Base-by-base conservation (phyloP, 2,113 vertebrate species). In the Mormyrus lacerda region DNA sequence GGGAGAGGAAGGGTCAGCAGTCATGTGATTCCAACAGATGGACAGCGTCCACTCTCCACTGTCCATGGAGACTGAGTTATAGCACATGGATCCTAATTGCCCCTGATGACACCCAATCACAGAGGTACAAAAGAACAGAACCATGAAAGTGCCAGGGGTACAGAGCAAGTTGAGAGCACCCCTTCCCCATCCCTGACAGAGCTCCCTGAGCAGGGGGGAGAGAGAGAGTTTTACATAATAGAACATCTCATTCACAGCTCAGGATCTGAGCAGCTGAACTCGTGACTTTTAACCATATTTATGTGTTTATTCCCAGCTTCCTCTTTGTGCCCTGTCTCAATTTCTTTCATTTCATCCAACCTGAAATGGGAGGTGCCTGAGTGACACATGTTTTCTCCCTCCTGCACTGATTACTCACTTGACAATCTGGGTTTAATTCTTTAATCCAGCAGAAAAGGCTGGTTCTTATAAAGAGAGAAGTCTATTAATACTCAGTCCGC, bases 401-500 rank as follows among this genome's bases (percentile, higher is more conserved):
- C 42, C 51, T 35, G 47, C 31, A 53, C 35, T 47, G 13, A 24
- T 42, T 61, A 19, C 42, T n/a, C 44, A 61, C 87, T 47, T 45
- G 53, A 88, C 50, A 45, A 42, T 83, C 39, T 35, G 24, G 8
- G 19, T 27, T 47, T 39, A 19, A 51, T 88, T 88, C 55, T 87
- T 31, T 82, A 76, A 44, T 83, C 21, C 50, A 44, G 51, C 8
- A 39, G n/a, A 83, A 44, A 86, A 86, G n/a, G 27, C 47, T 24
- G 48, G 19, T 39, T 19, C 35, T 44, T 6, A 35, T 88, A 88
- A 65, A 53, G 87, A 79, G 76, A n/a, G 87, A 13, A 51, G 53
- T 87, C 87, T 90, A 90, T 88, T 90, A 85, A 90, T 90, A 88
- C 89, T 50, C 9, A 7, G 76, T n/a, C 48, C n/a, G 58, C 85